A percentile compares a stretch with the other conserved stretches of the same genome.
phyloP scores from a whole-genome alignment of 2,888 invertebrate species.

The Dinocampus coccinellae region DNA sequence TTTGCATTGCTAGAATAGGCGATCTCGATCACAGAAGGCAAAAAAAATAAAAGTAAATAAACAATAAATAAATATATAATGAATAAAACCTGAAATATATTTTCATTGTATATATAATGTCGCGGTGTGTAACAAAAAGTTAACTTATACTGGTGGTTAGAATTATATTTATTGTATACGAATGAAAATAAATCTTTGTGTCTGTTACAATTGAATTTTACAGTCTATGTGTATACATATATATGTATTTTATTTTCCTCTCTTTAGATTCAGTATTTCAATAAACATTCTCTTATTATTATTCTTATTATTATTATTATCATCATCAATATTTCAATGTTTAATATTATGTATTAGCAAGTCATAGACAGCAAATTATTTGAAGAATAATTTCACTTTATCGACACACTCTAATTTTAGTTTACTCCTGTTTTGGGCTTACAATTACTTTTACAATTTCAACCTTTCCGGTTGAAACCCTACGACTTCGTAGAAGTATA shows the following conservation, averaged over 20 bases:
- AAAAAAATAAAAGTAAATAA: no score
- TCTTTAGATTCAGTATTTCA: no score
- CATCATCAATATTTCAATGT: background rate
- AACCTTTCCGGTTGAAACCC: background rate
- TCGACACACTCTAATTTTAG: background rate
- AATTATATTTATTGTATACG: background rate
- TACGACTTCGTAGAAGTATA: background rate
- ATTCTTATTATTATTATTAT: background rate
- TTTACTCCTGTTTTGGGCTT: background rate
- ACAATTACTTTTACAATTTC: background rate
- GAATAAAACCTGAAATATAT: background rate
- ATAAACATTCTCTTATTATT: no score
- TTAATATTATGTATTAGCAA: background rate
- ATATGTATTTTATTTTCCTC: no score
- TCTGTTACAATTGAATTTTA: background rate
- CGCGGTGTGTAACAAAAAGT: background rate
- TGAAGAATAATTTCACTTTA: background rate
- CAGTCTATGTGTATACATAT: no score
- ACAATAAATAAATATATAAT: no score
- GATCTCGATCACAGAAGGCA: background rate
- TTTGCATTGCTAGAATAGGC: slow-evolving; percentile 17
- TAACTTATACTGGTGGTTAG: background rate
- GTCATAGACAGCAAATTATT: background rate
- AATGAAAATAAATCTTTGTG: background rate
- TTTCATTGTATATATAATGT: background rate